phyloP scores from a whole-genome alignment of 2,888 invertebrate species.

The Amblyjoppa proteus region DNA sequence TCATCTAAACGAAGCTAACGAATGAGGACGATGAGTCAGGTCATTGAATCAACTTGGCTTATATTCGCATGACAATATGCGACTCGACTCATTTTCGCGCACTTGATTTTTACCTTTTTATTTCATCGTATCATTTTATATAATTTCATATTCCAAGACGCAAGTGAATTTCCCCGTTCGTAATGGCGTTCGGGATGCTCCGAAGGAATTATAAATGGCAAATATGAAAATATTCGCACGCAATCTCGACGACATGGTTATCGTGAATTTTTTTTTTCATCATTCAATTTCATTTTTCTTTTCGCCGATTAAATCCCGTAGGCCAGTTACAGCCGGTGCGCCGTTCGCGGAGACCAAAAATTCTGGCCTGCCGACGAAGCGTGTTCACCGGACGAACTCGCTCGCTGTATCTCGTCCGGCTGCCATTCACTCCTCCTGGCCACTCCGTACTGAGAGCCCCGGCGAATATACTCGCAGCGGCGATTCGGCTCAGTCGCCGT shows the following conservation, averaged over 20 bases:
- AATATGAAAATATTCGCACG: background rate
- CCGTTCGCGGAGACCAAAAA: slow-evolving; percentile 3
- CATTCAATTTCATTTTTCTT: background rate
- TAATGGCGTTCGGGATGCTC: background rate
- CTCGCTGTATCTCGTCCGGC: slow-evolving; percentile 48
- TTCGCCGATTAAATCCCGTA: background rate
- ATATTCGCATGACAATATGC: background rate
- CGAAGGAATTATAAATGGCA: background rate
- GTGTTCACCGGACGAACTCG: slow-evolving; percentile 32
- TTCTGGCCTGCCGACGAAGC: slow-evolving; percentile 42
- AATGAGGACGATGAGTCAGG: background rate
- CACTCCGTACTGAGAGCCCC: slow-evolving; percentile 24
- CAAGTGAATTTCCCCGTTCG: background rate
- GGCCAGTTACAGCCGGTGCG: background rate
- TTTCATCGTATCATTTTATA: background rate
- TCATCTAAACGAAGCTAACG: background rate
- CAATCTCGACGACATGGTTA: background rate
- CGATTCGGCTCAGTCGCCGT: slow-evolving; percentile 76
- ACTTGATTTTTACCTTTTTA: background rate
- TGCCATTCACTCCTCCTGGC: slow-evolving; percentile 67
- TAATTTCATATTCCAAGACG: background rate
- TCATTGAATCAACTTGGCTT: background rate
- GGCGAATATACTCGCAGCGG: slow-evolving; percentile 68
- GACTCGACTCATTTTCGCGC: background rate
- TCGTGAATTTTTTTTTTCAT: background rate